Conservation (phyloP, 2,888 invertebrate species). For the Apoderus coryli region DNA sequence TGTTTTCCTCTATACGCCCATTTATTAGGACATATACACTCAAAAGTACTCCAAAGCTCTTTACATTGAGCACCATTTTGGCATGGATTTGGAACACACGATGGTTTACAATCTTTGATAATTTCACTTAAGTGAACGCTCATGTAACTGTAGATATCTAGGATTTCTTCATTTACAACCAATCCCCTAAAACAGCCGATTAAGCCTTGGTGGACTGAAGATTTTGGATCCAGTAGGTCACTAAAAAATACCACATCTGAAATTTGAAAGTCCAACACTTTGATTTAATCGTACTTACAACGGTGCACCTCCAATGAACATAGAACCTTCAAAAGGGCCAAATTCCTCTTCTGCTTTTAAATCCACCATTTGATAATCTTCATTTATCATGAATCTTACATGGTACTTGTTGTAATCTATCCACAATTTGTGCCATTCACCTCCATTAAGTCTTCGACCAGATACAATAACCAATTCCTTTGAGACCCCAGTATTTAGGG, state of each 20-base stretch:
- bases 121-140: constrained; percentile 84
- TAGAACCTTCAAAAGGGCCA: constrained; percentile 83
- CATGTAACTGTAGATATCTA: constrained; percentile 87
- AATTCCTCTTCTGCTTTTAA: constrained; percentile 74
- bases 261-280: no score
- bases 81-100: constrained; percentile 88
- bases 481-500: constrained; percentile 69
- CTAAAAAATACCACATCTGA: no score
- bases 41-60: constrained; percentile 84
- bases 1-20: constrained; percentile 85
- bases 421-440: constrained; percentile 94
- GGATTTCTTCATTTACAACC: constrained; percentile 79
- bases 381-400: constrained; percentile 84
- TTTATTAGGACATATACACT: constrained; percentile 81
- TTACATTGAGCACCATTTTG: constrained; percentile 82
- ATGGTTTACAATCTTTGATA: constrained; percentile 84
- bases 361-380: constrained; percentile 78
- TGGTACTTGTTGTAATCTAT: constrained; percentile 91
- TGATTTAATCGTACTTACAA: no score
- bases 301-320: constrained; percentile 88
- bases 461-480: constrained; percentile 73
- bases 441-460: constrained; percentile 69
- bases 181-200: constrained; percentile 90
- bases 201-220: constrained; percentile 73
- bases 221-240: constrained; percentile 59